A percentile compares a stretch with the other conserved stretches of the same genome.
phyloP scores from a whole-genome alignment of 2,888 invertebrate genomes.

The Heteromurus nitidus region DNA sequence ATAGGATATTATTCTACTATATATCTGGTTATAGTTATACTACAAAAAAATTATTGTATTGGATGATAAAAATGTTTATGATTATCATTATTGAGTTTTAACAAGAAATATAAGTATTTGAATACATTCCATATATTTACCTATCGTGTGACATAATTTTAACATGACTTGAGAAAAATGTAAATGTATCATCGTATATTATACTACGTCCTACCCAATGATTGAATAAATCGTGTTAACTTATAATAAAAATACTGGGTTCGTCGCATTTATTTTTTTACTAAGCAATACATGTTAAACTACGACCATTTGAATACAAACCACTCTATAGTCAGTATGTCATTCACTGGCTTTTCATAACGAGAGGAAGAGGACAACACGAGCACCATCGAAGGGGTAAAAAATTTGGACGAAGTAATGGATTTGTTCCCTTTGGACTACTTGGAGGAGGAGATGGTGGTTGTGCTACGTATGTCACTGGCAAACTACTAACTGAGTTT shows the following conservation, averaged over 20 bases:
- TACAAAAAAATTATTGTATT: conserved; percentile 44
- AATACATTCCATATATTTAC: conserved; percentile 66
- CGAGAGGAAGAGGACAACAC: conserved; percentile 31
- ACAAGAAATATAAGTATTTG: conserved; percentile 67
- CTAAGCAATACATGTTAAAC: neutral
- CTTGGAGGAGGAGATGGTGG: conserved; percentile 9
- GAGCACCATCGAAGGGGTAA: conserved; percentile 46
- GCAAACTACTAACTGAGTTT: conserved; percentile 32
- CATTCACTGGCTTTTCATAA: neutral
- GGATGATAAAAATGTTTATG: conserved; percentile 53
- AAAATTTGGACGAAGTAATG: neutral
- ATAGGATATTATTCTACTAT: conserved; percentile 32
- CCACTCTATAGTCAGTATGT: too few species aligned
- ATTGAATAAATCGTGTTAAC: conserved; percentile 69
- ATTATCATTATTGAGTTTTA: conserved; percentile 61
- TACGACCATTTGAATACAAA: too few species aligned
- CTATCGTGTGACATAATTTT: conserved; percentile 66
- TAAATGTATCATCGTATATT: conserved; percentile 64
- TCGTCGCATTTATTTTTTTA: neutral
- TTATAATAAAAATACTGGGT: conserved; percentile 48
- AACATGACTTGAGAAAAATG: conserved; percentile 65
- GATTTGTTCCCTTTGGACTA: conserved; percentile 6
- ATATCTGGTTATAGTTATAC: conserved; percentile 25
- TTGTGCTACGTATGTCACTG: conserved; percentile 46
- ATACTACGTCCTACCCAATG: conserved; percentile 68